These are phyloP conservation scores for Ormyrus thymus DNA, from an alignment of 2,888 invertebrate genomes.

Conservation along the genomic window DNA sequence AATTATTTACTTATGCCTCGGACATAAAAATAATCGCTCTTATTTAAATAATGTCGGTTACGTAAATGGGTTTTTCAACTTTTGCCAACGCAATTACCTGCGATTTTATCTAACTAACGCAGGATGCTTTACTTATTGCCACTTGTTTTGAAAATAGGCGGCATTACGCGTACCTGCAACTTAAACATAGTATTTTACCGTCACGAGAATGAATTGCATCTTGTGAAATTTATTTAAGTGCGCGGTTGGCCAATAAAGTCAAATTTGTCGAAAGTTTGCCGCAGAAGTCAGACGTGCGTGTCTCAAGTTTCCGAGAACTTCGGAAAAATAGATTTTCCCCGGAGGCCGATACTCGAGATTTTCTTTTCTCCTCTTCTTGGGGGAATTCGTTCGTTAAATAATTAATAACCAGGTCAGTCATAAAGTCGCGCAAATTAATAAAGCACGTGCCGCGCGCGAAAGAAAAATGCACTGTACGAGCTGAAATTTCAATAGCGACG, in stretches of 20 bases:
- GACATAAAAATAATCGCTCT: no score
- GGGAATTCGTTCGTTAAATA: not conserved
- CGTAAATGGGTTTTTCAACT: no score
- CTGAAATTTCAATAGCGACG: conserved; percentile 17
- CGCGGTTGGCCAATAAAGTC: conserved; percentile 34
- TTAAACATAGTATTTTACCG: no score
- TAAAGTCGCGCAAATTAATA: conserved; percentile 38
- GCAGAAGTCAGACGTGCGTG: not conserved
- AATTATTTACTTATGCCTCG: no score
- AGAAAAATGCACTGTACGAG: conserved; percentile 16
- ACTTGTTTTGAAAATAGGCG: no score
- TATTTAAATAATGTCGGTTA: no score
- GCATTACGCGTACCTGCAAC: no score
- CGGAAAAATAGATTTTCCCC: not conserved
- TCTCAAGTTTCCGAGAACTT: not conserved
- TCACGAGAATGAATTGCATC: no score
- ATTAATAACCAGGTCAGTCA: conserved; percentile 34
- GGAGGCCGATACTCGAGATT: not conserved
- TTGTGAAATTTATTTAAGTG: conserved; percentile 15
- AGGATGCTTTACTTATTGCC: no score
- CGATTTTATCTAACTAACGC: no score
- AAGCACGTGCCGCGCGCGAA: conserved; percentile 7
- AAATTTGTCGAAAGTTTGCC: conserved; percentile 35
- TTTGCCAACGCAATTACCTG: no score
- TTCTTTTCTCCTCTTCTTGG: not conserved